Evolutionary conservation across 1,140 invertebrate species (phyloP).

Genomic region (Ganaspis sp.): DNA sequence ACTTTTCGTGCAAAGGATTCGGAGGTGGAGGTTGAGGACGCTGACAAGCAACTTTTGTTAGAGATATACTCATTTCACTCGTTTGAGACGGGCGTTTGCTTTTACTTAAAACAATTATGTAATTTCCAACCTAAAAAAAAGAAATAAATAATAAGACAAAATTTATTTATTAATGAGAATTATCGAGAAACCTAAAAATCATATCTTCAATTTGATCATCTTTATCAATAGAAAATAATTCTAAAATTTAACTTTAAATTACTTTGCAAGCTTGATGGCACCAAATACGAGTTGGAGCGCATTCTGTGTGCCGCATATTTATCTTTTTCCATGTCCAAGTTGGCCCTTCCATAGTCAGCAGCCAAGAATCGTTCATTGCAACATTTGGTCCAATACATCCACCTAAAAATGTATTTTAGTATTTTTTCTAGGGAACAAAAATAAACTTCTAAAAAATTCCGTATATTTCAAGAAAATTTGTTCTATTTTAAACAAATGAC

Average conservation of each 20-base stretch:
- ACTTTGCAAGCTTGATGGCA: constrained; percentile 94
- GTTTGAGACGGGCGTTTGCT: constrained; percentile 63
- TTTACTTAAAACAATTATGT: constrained; percentile 74
- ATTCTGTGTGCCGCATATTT: constrained; percentile 84
- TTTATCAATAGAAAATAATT: too few species aligned
- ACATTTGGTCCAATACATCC: constrained; percentile 84
- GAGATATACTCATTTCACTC: constrained; percentile 69
- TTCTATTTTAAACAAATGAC: too few species aligned
- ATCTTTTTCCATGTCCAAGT: constrained; percentile 90
- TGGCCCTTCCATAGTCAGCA: constrained; percentile 78
- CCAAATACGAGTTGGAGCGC: constrained; percentile 91
- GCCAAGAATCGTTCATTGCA: constrained; percentile 84
- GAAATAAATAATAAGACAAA: constrained; percentile 29
- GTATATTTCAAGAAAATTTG: too few species aligned
- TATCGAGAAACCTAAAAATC: constrained; percentile 12
- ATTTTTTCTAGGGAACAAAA: too few species aligned
- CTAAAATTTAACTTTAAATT: constrained; percentile 17
- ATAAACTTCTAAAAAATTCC: background rate
- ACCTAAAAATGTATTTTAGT: constrained; percentile 71
- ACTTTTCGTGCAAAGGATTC: constrained; percentile 56
- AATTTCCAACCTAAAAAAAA: constrained; percentile 70
- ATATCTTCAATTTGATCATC: too few species aligned
- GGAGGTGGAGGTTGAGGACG: constrained; percentile 54
- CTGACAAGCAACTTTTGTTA: constrained; percentile 60
- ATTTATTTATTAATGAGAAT: too few species aligned